Conservation (phyloP, 2,113 vertebrate species). For the Lontra canadensis region DNA sequence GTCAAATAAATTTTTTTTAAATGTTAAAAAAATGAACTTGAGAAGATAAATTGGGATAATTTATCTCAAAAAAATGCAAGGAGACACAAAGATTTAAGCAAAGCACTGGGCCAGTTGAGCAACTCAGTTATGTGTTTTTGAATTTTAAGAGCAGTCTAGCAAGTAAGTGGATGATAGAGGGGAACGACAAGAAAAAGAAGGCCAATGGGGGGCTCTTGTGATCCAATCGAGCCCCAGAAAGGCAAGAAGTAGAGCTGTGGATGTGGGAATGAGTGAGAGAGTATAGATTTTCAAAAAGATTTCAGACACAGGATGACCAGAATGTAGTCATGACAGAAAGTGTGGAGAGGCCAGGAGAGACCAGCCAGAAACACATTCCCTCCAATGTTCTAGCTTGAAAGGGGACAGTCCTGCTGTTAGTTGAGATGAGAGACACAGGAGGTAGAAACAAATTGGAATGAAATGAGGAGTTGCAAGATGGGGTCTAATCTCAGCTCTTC, state of each 20-base stretch:
- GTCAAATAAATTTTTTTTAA: too few species aligned
- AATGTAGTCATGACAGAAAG: background rate
- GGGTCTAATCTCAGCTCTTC: background rate
- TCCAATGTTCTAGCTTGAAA: background rate
- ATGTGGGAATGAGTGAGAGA: background rate
- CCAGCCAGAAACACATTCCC: background rate
- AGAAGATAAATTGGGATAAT: background rate
- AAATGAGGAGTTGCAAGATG: background rate
- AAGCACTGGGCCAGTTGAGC: background rate
- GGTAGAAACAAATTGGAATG: background rate
- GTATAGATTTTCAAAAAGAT: background rate
- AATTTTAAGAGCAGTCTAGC: background rate
- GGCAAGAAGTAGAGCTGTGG: background rate
- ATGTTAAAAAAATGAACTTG: background rate
- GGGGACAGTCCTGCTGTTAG: too few species aligned
- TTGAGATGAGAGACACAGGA: background rate
- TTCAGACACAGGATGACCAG: background rate
- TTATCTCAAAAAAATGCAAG: background rate
- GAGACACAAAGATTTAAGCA: background rate
- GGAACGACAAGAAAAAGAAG: background rate
- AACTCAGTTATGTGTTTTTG: background rate
- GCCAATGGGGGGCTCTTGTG: fast-evolving
- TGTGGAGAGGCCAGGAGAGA: background rate
- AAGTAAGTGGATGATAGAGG: background rate
- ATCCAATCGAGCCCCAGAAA: background rate